phyloP scores from a whole-genome alignment of 2,797 vertebrate species.

The Squalus acanthias region DNA sequence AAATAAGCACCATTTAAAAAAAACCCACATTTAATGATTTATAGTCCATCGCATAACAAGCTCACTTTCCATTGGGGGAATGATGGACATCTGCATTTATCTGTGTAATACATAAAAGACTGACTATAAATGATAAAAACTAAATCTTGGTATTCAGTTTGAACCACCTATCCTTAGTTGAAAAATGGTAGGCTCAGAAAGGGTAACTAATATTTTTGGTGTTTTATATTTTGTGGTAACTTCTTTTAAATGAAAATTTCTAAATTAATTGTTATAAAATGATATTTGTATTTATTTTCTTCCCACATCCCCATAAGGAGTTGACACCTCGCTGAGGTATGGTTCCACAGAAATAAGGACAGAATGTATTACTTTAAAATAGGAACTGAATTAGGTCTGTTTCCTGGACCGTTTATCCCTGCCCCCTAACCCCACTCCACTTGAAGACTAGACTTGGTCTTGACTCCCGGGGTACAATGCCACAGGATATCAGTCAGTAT shows the following conservation, averaged over 20 bases:
- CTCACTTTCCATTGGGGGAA: no score
- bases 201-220: no score
- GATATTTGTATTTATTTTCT: background rate
- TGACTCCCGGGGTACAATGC: background rate
- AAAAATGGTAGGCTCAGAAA: no score
- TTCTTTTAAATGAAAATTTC: background rate
- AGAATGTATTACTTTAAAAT: background rate
- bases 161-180: no score
- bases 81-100: no score
- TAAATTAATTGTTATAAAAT: no score
- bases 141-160: no score
- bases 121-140: no score
- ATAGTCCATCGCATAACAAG: no score
- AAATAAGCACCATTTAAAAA: no score
- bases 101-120: no score
- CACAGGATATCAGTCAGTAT: background rate
- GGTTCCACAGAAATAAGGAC: background rate
- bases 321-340: background rate
- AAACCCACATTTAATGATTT: no score
- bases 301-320: background rate
- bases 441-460: background rate
- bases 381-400: background rate
- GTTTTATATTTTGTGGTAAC: background rate
- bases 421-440: background rate
- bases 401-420: background rate